Base-by-base conservation (phyloP, 2,888 invertebrate genomes). In the Chelonus formosanus region DNA sequence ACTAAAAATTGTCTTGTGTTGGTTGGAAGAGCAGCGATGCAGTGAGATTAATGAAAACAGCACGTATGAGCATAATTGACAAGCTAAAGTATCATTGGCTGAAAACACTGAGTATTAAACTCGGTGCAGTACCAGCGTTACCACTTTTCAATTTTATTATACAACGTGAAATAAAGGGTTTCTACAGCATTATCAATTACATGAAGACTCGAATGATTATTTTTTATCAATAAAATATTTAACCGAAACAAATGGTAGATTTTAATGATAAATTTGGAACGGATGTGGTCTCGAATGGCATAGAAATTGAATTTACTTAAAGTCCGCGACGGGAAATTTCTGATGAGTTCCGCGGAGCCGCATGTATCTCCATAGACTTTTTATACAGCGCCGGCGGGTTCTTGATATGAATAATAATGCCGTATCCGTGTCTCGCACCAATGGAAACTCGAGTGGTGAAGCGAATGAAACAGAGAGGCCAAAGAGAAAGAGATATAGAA, bases 391-490 rank as follows among this genome's bases (percentile, higher is more conserved):
- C 52, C 52, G n/a, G 7, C 35, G 60, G 40, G 52, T 69, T 67
- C 59, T 65, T 60, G 70, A 70, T 67, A 65, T 70, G 70, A 70
- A 70, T 70, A 70, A 70, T 70, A 70, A 70, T 63, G 59, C 44
- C 53, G 43, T 43, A 50, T 59, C 40, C 50, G 48, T 40, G 44
- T 57, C 53, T 52, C 50, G 54, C 61, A 65, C 57, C 54, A 54
- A 47, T 55, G 55, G 20, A 65, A 56, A 54, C 52, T 45, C 57
- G 36, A 34, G 44, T 31, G 56, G 44, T 31, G 56, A 31, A 6
- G 56, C 43, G 47, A 20, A 63, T 56, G 34, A 45, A 48, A 56
- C 5, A 3, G 35, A 34, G 4, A 8, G 32, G 35, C 20, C 31
- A 53, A 48, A 59, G 8, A 52, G 45, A 64, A 36, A 32, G 32